phyloP scores from a whole-genome alignment of 30 jellyfish, hydroid and myxozoan genomes.

The Chrysaora quinquecirrha region DNA sequence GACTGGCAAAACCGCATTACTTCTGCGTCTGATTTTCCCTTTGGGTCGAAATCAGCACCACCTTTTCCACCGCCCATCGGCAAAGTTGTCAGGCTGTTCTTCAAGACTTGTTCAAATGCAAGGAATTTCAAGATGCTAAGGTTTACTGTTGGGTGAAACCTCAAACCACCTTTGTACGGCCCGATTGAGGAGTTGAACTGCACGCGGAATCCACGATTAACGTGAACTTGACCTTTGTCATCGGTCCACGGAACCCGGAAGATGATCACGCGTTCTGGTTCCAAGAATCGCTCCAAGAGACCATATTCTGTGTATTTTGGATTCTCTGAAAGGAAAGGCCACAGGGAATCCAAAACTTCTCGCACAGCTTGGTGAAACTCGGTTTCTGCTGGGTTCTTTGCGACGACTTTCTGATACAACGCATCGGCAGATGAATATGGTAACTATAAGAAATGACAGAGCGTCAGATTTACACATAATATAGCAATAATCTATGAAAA shows the following conservation, averaged over 20 bases:
- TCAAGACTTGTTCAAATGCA: slow-evolving; percentile 86
- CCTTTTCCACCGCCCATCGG: slow-evolving; percentile 99
- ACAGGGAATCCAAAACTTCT: slow-evolving; percentile 84
- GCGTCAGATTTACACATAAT: no score
- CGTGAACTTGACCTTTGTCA: slow-evolving; percentile 80
- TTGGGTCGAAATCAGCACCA: slow-evolving; percentile 90
- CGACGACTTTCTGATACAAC: slow-evolving; percentile 56
- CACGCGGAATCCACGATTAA: slow-evolving; percentile 90
- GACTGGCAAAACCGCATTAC: slow-evolving; percentile 97
- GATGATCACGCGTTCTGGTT: slow-evolving; percentile 87
- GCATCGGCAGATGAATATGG: slow-evolving; percentile 85
- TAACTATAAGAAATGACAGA: no score
- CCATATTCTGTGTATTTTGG: slow-evolving; percentile 80
- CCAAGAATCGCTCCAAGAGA: slow-evolving; percentile 75
- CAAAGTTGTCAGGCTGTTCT: slow-evolving; percentile 83
- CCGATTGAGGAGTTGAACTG: slow-evolving; percentile 95
- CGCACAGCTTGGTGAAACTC: slow-evolving; percentile 93
- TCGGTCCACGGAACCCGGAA: slow-evolving; percentile 95
- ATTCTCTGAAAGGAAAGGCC: slow-evolving; percentile 73
- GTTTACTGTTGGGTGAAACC: slow-evolving; percentile 92
- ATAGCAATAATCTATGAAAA: no score
- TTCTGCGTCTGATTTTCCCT: slow-evolving; percentile 84
- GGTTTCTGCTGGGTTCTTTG: slow-evolving; percentile 70
- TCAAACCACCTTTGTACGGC: slow-evolving; percentile 93
- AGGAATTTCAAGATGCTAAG: slow-evolving; percentile 85